phyloP scores from a whole-genome alignment of 2,797 vertebrate genomes.

The Anableps anableps region DNA sequence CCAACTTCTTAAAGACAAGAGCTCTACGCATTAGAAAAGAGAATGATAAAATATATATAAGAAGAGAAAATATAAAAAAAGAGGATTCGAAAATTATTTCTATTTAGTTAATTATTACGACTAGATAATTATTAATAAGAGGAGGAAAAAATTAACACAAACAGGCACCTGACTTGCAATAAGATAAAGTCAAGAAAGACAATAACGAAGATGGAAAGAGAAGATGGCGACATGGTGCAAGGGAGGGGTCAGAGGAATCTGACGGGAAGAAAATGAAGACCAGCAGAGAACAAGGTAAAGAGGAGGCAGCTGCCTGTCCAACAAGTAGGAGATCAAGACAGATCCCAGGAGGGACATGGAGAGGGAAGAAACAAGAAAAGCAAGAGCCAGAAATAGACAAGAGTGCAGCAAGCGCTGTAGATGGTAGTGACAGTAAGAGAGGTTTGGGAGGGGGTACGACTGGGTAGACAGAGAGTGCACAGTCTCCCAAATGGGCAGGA shows the following conservation, averaged over 20 bases:
- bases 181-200: constrained; percentile 7
- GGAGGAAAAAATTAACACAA: neutral
- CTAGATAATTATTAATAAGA: too few relatives aligned
- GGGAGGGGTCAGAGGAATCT: constrained; percentile 33
- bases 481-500: constrained; percentile 53
- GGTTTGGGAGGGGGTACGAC: constrained; percentile 5
- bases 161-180: neutral
- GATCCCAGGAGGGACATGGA: constrained; percentile 34
- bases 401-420: constrained; percentile 37
- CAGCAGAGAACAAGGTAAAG: constrained; percentile 26
- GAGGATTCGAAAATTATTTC: too few relatives aligned
- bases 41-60: constrained; percentile 11
- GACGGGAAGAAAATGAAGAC: constrained; percentile 35
- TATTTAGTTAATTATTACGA: too few relatives aligned
- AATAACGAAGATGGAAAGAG: constrained; percentile 14
- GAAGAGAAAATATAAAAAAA: too few relatives aligned
- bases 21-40: neutral
- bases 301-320: constrained; percentile 37
- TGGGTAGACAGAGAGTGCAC: constrained; percentile 13
- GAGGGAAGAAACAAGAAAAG: constrained; percentile 47
- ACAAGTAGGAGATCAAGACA: constrained; percentile 50
- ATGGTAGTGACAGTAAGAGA: constrained; percentile 30
- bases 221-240: constrained; percentile 10
- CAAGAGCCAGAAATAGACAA: constrained; percentile 58
- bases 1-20: neutral